Evolutionary conservation across 2,888 invertebrate species (phyloP).

Genomic region (Ectropis crepuscularia): DNA sequence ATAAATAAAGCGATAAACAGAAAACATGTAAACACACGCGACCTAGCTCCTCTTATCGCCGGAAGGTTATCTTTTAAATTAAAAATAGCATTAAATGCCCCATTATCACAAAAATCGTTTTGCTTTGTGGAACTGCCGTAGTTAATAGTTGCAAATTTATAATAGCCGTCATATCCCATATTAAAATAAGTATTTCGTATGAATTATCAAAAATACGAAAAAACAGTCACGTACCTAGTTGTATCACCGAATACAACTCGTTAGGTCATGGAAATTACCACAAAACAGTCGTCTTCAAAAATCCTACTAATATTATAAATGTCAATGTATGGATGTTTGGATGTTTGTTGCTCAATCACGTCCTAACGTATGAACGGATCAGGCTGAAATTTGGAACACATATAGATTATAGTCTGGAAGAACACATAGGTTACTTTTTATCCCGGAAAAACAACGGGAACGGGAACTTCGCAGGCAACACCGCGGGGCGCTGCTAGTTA

Average conservation of each 20-base stretch:
- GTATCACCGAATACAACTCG: background rate
- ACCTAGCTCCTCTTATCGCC: constrained; percentile 21
- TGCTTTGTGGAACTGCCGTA: background rate
- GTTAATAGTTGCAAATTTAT: background rate
- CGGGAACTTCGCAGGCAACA: no score
- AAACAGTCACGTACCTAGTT: background rate
- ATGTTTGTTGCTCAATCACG: no score
- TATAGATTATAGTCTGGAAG: no score
- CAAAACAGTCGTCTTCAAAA: no score
- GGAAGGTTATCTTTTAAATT: constrained; percentile 24
- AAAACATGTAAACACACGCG: constrained; percentile 20
- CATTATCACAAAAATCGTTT: constrained; percentile 11
- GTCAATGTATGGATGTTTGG: no score
- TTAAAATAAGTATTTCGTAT: constrained; percentile 1
- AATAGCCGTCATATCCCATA: background rate
- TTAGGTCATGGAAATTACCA: background rate
- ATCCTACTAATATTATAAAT: no score
- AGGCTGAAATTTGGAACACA: no score
- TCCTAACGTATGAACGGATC: no score
- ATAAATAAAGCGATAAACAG: constrained; percentile 5
- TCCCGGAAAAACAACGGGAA: no score
- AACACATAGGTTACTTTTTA: no score
- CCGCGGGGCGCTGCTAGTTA: no score
- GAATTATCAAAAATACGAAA: background rate
- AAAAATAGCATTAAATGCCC: constrained; percentile 18